A percentile compares a stretch with the other conserved stretches of the same genome.
Conservation (phyloP, 2,888 invertebrate genomes). For the Eristalinus aeneus region DNA sequence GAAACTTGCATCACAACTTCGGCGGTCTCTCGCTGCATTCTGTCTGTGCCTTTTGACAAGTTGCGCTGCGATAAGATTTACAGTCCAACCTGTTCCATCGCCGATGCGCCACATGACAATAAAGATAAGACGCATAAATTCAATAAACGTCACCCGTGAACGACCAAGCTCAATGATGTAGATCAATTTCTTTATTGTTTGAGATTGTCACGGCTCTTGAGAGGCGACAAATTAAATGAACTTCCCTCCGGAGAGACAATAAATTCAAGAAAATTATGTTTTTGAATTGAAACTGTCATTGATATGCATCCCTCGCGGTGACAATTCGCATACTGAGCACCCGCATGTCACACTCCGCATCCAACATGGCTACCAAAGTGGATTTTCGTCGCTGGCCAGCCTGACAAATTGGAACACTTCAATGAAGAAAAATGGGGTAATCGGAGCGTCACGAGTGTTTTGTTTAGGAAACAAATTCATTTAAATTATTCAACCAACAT, state of each 20-base stretch:
- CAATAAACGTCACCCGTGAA: slow-evolving; percentile 52
- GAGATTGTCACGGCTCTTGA: slow-evolving; percentile 2
- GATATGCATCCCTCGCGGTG: background rate
- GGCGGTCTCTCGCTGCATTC: background rate
- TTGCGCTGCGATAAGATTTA: slow-evolving; percentile 1
- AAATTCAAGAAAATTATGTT: background rate
- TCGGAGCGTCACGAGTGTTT: background rate
- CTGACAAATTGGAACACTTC: background rate
- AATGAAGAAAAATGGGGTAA: background rate
- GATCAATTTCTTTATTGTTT: slow-evolving; percentile 43
- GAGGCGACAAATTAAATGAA: background rate
- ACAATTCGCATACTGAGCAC: background rate
- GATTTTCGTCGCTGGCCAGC: background rate
- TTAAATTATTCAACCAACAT: background rate
- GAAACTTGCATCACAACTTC: background rate
- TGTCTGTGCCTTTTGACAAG: slow-evolving; percentile 1
- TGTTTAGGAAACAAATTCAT: background rate
- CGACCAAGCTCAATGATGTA: slow-evolving; percentile 39
- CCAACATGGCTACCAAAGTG: background rate
- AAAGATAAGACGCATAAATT: slow-evolving; percentile 52
- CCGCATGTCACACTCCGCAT: background rate
- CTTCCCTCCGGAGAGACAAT: background rate
- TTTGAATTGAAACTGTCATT: background rate
- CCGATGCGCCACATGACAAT: slow-evolving; percentile 47
- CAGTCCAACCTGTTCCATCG: slow-evolving; percentile 10